Conservation (phyloP, 2,888 invertebrate species). For the Trichacis sp. region DNA sequence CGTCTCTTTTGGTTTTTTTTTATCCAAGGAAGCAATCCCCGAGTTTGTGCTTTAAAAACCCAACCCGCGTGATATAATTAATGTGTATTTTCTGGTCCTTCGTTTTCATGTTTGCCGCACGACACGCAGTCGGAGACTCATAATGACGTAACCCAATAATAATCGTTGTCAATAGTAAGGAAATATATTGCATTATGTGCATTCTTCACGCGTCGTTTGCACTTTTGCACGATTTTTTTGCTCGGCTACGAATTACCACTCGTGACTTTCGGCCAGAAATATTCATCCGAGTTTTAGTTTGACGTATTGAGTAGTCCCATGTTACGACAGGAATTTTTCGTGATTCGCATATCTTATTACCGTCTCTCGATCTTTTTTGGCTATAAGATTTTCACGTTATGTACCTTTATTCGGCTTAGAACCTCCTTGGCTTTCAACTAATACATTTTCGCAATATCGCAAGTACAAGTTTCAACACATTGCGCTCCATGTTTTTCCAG, state of each 20-base stretch:
- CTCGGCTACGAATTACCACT: no score
- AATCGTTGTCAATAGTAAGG: slow-evolving; percentile 67
- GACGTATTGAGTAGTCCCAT: background rate
- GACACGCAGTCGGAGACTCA: slow-evolving; percentile 68
- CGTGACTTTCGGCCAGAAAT: background rate
- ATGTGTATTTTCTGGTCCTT: slow-evolving; percentile 25
- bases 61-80: no score
- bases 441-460: background rate
- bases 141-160: slow-evolving; percentile 68
- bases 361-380: background rate
- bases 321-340: background rate
- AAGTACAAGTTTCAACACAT: background rate
- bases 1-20: no score
- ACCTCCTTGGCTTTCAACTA: background rate
- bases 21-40: no score
- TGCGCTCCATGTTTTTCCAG: background rate
- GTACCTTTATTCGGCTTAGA: no score
- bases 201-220: slow-evolving; percentile 17
- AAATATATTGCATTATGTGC: slow-evolving; percentile 43
- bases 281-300: background rate
- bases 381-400: background rate
- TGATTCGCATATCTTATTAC: background rate
- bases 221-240: slow-evolving; percentile 6
- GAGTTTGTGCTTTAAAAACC: no score
- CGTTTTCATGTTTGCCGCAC: slow-evolving; percentile 54